Evolutionary conservation across 92 coral and sea anemone genomes (phyloP).

Genomic region (Galaxea fascicularis): DNA sequence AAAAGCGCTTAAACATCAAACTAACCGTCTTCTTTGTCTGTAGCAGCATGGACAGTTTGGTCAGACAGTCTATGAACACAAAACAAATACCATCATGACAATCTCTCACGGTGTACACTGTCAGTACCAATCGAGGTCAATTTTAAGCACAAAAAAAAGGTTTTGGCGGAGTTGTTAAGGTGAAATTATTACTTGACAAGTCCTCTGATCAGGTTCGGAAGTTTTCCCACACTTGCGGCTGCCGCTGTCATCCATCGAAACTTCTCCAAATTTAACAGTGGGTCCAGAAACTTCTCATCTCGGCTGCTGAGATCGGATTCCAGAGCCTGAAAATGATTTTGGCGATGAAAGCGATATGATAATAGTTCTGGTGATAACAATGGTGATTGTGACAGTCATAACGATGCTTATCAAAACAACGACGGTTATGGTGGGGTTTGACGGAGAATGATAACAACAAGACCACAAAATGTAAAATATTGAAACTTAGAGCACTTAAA

Average conservation of each 20-base stretch:
- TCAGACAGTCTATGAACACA: slow-evolving; percentile 68
- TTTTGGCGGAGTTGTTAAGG: not conserved
- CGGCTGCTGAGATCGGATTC: slow-evolving; percentile 79
- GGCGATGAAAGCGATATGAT: not conserved
- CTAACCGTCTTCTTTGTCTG: slow-evolving; percentile 79
- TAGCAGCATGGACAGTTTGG: slow-evolving; percentile 78
- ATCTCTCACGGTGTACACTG: not conserved
- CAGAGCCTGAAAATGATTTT: slow-evolving; percentile 65
- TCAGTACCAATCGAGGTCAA: too few species aligned
- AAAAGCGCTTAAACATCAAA: too few species aligned
- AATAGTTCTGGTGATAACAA: not conserved
- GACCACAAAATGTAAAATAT: not conserved
- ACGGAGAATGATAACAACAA: not conserved
- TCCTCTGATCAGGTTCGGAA: slow-evolving; percentile 78
- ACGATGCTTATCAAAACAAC: not conserved
- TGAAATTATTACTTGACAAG: slow-evolving; percentile 76
- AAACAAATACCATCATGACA: not conserved
- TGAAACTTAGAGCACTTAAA: too few species aligned
- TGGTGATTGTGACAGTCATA: not conserved
- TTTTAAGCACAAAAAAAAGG: too few species aligned
- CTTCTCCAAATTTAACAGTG: slow-evolving; percentile 79
- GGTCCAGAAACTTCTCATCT: slow-evolving; percentile 78
- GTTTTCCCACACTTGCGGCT: slow-evolving; percentile 85
- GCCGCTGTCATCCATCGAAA: slow-evolving; percentile 91
- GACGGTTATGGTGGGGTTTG: not conserved